A percentile compares a stretch with the other conserved stretches of the same genome.
Conservation (phyloP, 2,888 invertebrate genomes). For the Omphaloscelis lunosa region DNA sequence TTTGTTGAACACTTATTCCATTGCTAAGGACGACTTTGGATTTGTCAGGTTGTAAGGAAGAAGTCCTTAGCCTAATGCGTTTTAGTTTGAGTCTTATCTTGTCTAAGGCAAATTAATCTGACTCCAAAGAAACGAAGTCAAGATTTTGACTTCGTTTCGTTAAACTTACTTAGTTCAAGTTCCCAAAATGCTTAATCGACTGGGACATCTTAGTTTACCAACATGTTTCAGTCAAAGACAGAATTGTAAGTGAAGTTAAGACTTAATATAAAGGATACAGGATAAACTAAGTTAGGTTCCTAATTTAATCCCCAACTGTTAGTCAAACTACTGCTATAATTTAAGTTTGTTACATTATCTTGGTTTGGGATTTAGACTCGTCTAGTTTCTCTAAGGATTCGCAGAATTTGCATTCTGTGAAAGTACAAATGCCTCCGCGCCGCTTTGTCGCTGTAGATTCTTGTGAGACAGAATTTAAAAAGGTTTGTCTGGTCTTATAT, state of each 20-base stretch:
- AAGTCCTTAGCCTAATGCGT: background rate
- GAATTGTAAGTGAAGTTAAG: conserved; percentile 5
- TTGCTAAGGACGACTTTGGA: background rate
- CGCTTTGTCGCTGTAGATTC: background rate
- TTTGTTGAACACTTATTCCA: background rate
- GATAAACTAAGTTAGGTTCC: conserved; percentile 8
- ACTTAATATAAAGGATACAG: conserved; percentile 11
- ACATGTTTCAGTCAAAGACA: conserved; percentile 16
- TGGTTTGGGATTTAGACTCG: background rate
- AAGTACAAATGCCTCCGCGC: background rate
- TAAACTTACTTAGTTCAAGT: conserved; percentile 6
- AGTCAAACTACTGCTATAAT: conserved; percentile 3
- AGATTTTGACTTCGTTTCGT: too few species aligned
- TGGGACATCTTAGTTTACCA: conserved; percentile 14
- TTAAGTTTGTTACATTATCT: conserved; percentile 14
- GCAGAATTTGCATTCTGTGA: conserved; percentile 4
- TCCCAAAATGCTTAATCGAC: conserved; percentile 6
- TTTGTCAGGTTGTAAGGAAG: background rate
- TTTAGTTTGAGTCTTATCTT: conserved; percentile 7
- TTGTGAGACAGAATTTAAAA: background rate
- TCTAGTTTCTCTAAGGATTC: conserved; percentile 1
- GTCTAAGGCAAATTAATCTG: background rate
- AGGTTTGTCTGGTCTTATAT: background rate
- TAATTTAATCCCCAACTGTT: conserved; percentile 1
- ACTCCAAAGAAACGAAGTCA: background rate